Percentiles rank a stretch among this genome's conserved stretches.
These are phyloP conservation scores for Aelia acuminata DNA, from an alignment of 2,888 invertebrate genomes.

Conservation along the genomic window DNA sequence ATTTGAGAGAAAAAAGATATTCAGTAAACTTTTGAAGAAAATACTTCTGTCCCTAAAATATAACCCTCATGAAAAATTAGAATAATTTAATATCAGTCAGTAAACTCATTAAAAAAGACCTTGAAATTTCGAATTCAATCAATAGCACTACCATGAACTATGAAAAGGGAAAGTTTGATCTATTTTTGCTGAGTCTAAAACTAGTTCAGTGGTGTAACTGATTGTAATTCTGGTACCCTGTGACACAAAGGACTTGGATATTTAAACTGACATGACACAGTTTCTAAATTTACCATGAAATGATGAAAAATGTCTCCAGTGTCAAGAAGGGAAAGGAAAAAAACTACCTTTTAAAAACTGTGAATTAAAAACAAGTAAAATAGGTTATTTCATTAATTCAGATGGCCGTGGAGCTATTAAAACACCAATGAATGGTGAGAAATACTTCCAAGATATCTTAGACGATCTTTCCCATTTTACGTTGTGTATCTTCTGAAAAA, in stretches of 20 bases:
- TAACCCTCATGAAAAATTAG: too few relatives aligned
- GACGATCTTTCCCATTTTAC: background rate
- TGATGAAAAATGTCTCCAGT: conserved; percentile 13
- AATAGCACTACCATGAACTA: background rate
- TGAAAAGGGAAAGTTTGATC: background rate
- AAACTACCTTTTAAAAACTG: background rate
- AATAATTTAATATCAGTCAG: too few relatives aligned
- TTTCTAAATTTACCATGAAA: background rate
- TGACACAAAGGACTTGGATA: background rate
- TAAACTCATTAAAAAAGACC: too few relatives aligned
- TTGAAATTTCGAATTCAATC: too few relatives aligned
- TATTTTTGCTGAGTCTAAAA: too few relatives aligned
- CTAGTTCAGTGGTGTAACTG: background rate
- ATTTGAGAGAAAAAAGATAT: too few relatives aligned
- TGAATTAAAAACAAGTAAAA: background rate
- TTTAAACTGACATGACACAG: background rate
- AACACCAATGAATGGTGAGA: conserved; percentile 14
- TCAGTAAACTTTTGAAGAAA: too few relatives aligned
- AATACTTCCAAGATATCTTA: conserved; percentile 6
- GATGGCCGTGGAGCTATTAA: background rate
- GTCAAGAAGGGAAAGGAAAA: conserved; percentile 1
- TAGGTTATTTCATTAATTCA: background rate
- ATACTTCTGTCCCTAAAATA: too few relatives aligned
- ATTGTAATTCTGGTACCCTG: conserved; percentile 9
- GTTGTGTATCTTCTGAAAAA: background rate